phyloP scores from a whole-genome alignment of 2,797 vertebrate genomes.

The Nyctalus aviator region DNA sequence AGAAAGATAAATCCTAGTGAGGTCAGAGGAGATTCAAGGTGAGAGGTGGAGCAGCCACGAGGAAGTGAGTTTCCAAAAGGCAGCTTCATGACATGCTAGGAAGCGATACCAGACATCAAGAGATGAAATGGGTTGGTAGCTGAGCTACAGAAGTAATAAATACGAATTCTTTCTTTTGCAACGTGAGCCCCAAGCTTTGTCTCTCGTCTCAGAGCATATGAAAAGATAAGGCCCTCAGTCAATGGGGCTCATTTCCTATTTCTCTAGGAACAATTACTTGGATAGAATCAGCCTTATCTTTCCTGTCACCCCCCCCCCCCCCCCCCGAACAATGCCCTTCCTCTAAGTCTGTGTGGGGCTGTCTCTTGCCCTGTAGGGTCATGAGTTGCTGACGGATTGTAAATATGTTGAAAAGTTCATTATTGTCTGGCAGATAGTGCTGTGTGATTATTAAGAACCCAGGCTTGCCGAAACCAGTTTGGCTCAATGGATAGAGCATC shows the following conservation, averaged over 20 bases:
- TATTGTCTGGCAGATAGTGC: not conserved
- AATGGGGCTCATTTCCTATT: not conserved
- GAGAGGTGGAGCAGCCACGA: not conserved
- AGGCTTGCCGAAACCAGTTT: not conserved
- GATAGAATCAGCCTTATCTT: not conserved
- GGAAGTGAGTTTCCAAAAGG: not conserved
- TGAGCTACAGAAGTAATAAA: not conserved
- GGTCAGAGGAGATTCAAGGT: not conserved
- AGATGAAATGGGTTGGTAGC: not conserved
- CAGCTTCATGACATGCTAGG: accelerated
- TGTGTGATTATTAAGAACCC: not conserved
- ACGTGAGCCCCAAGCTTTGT: not conserved
- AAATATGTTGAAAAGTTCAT: not conserved
- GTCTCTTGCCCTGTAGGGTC: not conserved
- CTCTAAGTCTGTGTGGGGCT: not conserved
- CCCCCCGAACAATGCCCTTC: accelerated
- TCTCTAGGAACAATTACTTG: not conserved
- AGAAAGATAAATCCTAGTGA: not conserved
- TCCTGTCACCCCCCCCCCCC: not conserved
- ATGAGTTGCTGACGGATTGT: not conserved
- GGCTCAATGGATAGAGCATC: too few species aligned
- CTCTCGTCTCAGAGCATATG: not conserved
- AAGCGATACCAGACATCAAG: not conserved
- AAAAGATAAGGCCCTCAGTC: not conserved
- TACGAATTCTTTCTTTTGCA: not conserved